phyloP scores from a whole-genome alignment of 2,797 vertebrate genomes.

The Eulemur albifrons region DNA sequence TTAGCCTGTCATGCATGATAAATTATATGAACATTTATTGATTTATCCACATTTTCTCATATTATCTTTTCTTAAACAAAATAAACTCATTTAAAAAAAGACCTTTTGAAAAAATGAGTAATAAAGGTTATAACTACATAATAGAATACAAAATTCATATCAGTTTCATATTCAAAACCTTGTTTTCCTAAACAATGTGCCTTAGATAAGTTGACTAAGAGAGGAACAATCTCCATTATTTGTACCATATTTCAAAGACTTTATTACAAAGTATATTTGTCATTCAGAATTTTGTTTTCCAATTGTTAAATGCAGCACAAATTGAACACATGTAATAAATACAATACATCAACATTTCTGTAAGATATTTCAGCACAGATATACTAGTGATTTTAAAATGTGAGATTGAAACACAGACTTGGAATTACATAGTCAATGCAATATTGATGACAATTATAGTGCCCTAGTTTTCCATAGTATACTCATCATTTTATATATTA shows the following conservation, averaged over 20 bases:
- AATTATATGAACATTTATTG: background rate
- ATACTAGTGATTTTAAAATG: background rate
- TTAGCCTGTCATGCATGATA: background rate
- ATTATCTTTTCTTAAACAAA: background rate
- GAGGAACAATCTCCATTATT: background rate
- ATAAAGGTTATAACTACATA: background rate
- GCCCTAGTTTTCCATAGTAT: background rate
- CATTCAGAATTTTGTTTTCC: constrained; percentile 6
- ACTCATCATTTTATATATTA: background rate
- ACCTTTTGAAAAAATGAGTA: background rate
- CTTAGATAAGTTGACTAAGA: background rate
- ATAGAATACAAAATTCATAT: background rate
- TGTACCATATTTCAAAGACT: background rate
- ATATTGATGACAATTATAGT: background rate
- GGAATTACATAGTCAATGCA: background rate
- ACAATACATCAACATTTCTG: background rate
- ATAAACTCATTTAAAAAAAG: background rate
- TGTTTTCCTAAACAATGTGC: background rate
- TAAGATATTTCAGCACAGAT: background rate
- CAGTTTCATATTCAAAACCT: background rate
- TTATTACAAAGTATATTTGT: background rate
- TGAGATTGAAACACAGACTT: background rate
- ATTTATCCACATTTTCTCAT: background rate
- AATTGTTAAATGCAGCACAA: constrained; percentile 4
- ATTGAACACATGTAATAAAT: constrained; percentile 19